These are phyloP conservation scores for Apis mellifera DNA, from an alignment of 1,140 invertebrate genomes.

Conservation along the genomic window DNA sequence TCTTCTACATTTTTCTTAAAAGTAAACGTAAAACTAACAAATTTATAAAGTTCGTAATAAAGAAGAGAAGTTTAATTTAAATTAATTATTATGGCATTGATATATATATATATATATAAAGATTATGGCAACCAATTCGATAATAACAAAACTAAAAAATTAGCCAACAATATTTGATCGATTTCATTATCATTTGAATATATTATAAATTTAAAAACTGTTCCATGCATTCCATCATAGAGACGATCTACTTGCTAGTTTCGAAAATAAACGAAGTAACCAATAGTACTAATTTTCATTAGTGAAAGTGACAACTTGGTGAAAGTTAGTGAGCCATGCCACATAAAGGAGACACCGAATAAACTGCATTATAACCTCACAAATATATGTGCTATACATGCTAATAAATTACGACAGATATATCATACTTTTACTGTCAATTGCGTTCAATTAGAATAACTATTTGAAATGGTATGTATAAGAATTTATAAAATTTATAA, in stretches of 20 bases:
- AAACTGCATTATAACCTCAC: constrained; percentile 27
- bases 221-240: background rate
- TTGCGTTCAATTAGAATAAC: background rate
- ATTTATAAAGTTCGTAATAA: too few relatives aligned
- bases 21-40: background rate
- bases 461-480: background rate
- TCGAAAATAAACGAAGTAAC: constrained; percentile 29
- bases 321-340: constrained; percentile 60
- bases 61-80: background rate
- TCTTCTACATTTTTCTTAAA: background rate
- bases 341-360: constrained; percentile 46
- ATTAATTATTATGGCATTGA: background rate
- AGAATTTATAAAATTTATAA: background rate
- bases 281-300: constrained; percentile 56
- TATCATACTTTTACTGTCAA: constrained; percentile 23
- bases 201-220: background rate
- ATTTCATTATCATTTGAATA: background rate
- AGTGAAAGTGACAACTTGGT: constrained; percentile 68
- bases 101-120: background rate
- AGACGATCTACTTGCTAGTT: constrained; percentile 3
- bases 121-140: too few relatives aligned
- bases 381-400: constrained; percentile 40
- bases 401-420: constrained; percentile 33
- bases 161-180: background rate
- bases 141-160: background rate